phyloP scores from a whole-genome alignment of 1,140 invertebrate species.

The Atta cephalotes region DNA sequence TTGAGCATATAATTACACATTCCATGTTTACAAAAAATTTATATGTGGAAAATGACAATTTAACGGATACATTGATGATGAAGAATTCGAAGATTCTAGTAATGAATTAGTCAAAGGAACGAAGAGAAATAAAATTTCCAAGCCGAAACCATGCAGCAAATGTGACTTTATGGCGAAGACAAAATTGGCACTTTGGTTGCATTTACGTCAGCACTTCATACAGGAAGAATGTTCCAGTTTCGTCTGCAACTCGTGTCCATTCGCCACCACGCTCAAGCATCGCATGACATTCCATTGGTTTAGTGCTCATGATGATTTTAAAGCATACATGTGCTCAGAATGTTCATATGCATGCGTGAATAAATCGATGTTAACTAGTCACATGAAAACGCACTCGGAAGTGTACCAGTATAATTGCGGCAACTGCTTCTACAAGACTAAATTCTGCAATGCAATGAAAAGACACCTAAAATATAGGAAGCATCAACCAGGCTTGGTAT shows the following conservation, averaged over 20 bases:
- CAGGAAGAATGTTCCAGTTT: neutral
- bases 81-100: neutral
- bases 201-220: neutral
- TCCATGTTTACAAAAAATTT: neutral
- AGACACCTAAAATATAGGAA: slow-evolving; percentile 92
- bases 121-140: neutral
- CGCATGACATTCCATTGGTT: slow-evolving; percentile 98
- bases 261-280: slow-evolving; percentile 97
- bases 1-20: neutral
- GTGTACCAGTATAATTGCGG: slow-evolving; percentile 98
- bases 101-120: neutral
- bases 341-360: slow-evolving; percentile 98
- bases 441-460: slow-evolving; percentile 99
- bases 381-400: slow-evolving; percentile 99
- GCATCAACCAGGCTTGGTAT: slow-evolving; percentile 93
- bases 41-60: neutral
- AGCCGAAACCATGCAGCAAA: neutral
- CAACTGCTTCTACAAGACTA: slow-evolving; percentile 98
- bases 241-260: neutral
- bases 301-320: slow-evolving; percentile 97
- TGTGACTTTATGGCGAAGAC: neutral
- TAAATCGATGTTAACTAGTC: slow-evolving; percentile 99
- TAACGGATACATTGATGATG: neutral
- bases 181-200: neutral
- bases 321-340: slow-evolving; percentile 97